phyloP scores from a whole-genome alignment of 2,888 invertebrate species.

The Coenonympha glycerion region DNA sequence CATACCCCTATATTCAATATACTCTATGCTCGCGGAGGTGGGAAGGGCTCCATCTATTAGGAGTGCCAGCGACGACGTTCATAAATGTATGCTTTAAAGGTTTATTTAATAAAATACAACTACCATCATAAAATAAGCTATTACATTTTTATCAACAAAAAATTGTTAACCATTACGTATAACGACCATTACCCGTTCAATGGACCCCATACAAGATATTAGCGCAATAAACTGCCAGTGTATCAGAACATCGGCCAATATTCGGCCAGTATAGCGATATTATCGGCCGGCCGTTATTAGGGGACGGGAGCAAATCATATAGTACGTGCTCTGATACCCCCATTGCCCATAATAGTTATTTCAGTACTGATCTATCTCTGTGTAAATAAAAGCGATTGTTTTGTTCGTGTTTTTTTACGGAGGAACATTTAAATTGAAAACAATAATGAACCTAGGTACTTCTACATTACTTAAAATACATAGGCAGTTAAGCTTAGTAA shows the following conservation, averaged over 20 bases:
- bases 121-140: not conserved
- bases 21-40: too few species aligned
- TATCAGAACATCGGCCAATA: conserved; percentile 45
- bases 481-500: too few species aligned
- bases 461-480: too few species aligned
- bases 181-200: conserved; percentile 8
- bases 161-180: conserved; percentile 7
- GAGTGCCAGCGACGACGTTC: too few species aligned
- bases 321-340: conserved; percentile 37
- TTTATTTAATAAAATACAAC: too few species aligned
- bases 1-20: too few species aligned
- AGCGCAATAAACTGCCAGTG: conserved; percentile 40
- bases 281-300: conserved; percentile 49
- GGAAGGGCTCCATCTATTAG: too few species aligned
- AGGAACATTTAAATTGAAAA: too few species aligned
- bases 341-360: not conserved
- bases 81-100: too few species aligned
- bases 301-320: conserved; percentile 47
- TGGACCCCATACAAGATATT: conserved; percentile 26
- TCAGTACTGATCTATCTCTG: not conserved
- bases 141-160: conserved; percentile 3
- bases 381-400: not conserved
- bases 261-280: conserved; percentile 47
- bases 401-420: too few species aligned
- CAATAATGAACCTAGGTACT: too few species aligned